Evolutionary conservation across 1,140 invertebrate species (phyloP).

Genomic region (Nasonia vitripennis): DNA sequence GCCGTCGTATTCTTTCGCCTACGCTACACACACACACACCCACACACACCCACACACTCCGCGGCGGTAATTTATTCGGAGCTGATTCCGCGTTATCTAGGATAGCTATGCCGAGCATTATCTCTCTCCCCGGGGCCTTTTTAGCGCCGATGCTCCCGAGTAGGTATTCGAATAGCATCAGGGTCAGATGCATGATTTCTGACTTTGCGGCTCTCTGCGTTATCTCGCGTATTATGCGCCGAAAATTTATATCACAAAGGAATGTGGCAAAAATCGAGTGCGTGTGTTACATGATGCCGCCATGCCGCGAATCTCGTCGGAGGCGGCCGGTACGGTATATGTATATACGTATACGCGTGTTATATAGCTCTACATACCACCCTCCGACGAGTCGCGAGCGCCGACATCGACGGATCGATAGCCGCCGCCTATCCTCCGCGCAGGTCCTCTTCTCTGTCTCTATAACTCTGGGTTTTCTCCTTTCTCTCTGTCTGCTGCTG

Average conservation of each 20-base stretch:
- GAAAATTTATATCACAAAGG: too few relatives aligned
- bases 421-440: conserved; percentile 56
- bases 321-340: background rate
- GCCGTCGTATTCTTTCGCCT: conserved; percentile 26
- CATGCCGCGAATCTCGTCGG: background rate
- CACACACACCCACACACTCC: background rate
- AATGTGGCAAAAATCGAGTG: too few relatives aligned
- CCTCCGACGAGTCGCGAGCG: conserved; percentile 31
- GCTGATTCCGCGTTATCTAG: conserved; percentile 42
- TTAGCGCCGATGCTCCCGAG: background rate
- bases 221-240: background rate
- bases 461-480: too few relatives aligned
- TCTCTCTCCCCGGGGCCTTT: background rate
- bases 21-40: conserved; percentile 11
- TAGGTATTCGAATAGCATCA: background rate
- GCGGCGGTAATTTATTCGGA: conserved; percentile 44
- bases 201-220: background rate
- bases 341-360: background rate
- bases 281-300: too few relatives aligned
- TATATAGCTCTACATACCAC: too few relatives aligned
- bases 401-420: conserved; percentile 63
- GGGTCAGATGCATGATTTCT: background rate
- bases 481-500: too few relatives aligned
- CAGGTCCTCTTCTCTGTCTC: conserved; percentile 55
- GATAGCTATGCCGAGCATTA: background rate